Base-by-base conservation (phyloP, 2,113 vertebrate species). In the Globicephala melas region DNA sequence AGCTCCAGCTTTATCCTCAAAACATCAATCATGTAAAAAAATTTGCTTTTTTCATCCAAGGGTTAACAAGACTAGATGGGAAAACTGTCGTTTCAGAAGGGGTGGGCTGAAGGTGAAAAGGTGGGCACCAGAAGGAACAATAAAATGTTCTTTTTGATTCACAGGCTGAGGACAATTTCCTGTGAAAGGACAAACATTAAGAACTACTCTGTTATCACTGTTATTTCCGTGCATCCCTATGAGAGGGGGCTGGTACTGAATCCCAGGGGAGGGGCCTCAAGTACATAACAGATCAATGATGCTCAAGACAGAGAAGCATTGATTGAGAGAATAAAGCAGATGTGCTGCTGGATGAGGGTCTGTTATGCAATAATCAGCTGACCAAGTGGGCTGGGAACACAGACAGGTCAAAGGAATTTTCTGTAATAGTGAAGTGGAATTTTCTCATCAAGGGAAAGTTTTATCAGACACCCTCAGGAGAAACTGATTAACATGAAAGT, bases 1-100 rank as follows among this genome's bases (percentile, higher is more conserved):
- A 86, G 38, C 93, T 96, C 79, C 44, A 84, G 86, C 93, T 68
- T 79, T 94, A 86, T 15, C 71, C 44, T 89, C 38, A 83, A 93
- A 96, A 74, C 44, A 93, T 62, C 82, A 89, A 70, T 84, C 80
- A 63, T 2, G 5, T 73, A 86, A 58, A 65, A 77, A 94, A 73
- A 68, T 74, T 60, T 70, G 63, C 23, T 70, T 97, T 93, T 77
- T 94, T 62, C 33, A 93, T 92, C 20, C 60, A 58, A 77, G 93
- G 89, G 79, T 97, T 89, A 96, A 96, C 36, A 50, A 71, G 50
- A 85, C 55, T 73, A 60, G 89, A 47, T 55, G 31, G 62, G 88
- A 85, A 93, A 81, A 81, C 9, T 31, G 38, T 41, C 2, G 31
- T 70, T 95, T 91, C 41, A 76, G 63, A 83, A 81, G 58, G 13